These are phyloP conservation scores for Drosophila saltans DNA, from an alignment of 1,140 invertebrate genomes.

Conservation along the genomic window DNA sequence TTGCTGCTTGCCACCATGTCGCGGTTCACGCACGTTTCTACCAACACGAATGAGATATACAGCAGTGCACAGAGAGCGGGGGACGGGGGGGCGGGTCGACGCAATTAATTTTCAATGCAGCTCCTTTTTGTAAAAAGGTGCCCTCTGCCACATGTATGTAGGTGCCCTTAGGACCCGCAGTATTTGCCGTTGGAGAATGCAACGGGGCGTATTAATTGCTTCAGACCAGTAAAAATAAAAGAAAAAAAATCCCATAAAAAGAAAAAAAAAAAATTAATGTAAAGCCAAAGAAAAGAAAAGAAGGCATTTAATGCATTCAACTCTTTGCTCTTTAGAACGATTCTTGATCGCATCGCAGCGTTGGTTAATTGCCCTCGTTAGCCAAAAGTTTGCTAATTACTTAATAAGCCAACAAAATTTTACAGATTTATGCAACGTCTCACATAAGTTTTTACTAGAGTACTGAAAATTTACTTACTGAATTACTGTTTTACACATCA, in stretches of 20 bases:
- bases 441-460: background rate
- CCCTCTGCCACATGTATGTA: conserved; percentile 37
- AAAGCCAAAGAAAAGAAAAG: conserved; percentile 35
- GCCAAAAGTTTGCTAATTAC: conserved; percentile 54
- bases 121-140: conserved; percentile 52
- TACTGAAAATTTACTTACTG: background rate
- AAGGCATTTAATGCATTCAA: conserved; percentile 34
- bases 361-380: conserved; percentile 56
- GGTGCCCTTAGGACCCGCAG: conserved; percentile 44
- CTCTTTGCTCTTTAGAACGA: conserved; percentile 31
- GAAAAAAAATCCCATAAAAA: conserved; percentile 38
- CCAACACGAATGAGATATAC: conserved; percentile 16
- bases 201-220: conserved; percentile 67
- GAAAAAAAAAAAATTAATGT: conserved; percentile 31
- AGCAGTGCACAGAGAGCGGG: conserved; percentile 1
- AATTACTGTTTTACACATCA: too few relatives aligned
- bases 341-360: conserved; percentile 45
- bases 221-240: conserved; percentile 42
- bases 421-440: background rate
- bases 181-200: conserved; percentile 36
- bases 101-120: conserved; percentile 80
- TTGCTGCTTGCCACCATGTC: conserved; percentile 9
- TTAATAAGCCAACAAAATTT: conserved; percentile 30
- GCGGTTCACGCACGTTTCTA: conserved; percentile 50
- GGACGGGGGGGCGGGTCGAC: conserved; percentile 8